phyloP scores from a whole-genome alignment of 2,888 invertebrate species.

The Pharmacophagus antenor region DNA sequence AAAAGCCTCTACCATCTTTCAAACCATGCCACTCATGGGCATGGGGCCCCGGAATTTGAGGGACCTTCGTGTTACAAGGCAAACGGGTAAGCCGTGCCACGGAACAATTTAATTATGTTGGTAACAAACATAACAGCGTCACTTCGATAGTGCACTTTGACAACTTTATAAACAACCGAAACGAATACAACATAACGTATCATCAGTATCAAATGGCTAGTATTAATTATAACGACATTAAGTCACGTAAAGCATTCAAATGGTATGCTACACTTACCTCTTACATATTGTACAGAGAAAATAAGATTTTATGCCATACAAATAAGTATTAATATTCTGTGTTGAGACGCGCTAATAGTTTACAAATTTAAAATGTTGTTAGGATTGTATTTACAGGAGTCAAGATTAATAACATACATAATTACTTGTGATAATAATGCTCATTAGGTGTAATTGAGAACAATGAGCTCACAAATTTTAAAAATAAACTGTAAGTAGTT shows the following conservation, averaged over 20 bases:
- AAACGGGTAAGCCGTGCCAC: too few relatives aligned
- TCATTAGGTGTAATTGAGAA: too few relatives aligned
- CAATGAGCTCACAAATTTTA: too few relatives aligned
- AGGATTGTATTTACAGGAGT: constrained; percentile 6
- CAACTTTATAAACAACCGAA: not conserved
- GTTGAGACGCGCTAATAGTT: not conserved
- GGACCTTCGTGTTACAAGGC: too few relatives aligned
- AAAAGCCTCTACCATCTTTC: too few relatives aligned
- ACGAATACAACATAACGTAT: constrained; percentile 8
- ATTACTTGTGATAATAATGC: not conserved
- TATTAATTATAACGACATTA: constrained; percentile 18
- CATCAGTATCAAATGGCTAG: constrained; percentile 14
- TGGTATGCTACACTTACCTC: constrained; percentile 1
- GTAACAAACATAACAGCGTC: not conserved
- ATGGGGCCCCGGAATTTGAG: too few relatives aligned
- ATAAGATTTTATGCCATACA: constrained; percentile 3
- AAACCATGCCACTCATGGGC: too few relatives aligned
- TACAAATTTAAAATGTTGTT: constrained; percentile 2
- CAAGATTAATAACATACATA: not conserved
- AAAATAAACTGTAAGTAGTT: too few relatives aligned
- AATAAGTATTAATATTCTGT: constrained; percentile 4
- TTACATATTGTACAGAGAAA: not conserved
- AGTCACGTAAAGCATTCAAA: constrained; percentile 23
- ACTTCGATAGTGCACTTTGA: not conserved
- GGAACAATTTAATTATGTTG: not conserved